A percentile compares a stretch with the other conserved stretches of the same genome.
phyloP scores from a whole-genome alignment of 2,113 vertebrate genomes.

The Saguinus imperator region DNA sequence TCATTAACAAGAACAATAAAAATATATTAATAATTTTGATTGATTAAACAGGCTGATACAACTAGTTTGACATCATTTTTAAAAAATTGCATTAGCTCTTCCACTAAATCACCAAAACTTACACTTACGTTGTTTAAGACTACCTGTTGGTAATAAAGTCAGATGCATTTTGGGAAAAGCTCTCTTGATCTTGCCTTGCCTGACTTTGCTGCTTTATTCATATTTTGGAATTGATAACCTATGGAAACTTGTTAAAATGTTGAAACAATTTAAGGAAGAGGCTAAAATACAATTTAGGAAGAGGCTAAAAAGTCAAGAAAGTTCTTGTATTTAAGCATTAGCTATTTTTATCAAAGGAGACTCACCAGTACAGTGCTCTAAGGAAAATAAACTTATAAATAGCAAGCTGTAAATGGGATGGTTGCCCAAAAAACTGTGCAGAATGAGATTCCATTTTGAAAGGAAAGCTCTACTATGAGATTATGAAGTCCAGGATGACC shows the following conservation, averaged over 20 bases:
- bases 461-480: neutral
- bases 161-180: neutral
- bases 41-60: neutral
- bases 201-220: neutral
- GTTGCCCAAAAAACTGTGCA: neutral
- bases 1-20: slow-evolving; percentile 13
- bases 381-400: neutral
- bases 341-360: slow-evolving; percentile 12
- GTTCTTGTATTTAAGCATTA: neutral
- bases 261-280: neutral
- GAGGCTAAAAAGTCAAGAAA: neutral
- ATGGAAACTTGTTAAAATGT: neutral
- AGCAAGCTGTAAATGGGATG: neutral
- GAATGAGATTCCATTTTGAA: neutral
- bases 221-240: neutral
- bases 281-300: neutral
- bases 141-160: neutral
- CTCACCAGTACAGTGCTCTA: neutral
- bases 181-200: neutral
- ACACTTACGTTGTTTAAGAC: neutral
- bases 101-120: neutral
- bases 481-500: neutral
- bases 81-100: neutral
- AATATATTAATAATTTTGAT: slow-evolving; percentile 10
- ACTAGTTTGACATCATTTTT: neutral